These are phyloP conservation scores for Xanthia icteritia DNA, from an alignment of 2,888 invertebrate genomes.

Conservation along the genomic window DNA sequence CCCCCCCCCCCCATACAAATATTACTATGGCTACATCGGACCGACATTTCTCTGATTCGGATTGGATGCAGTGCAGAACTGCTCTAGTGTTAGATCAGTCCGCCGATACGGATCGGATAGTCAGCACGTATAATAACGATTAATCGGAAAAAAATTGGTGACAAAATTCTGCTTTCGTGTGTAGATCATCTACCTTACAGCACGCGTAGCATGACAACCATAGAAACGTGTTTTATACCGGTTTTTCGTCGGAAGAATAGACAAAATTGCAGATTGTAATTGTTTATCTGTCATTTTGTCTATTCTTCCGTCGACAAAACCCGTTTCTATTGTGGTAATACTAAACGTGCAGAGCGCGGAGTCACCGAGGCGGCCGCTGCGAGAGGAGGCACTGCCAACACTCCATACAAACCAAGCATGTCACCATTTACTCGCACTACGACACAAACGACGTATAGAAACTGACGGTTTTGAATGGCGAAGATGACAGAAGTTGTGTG, in stretches of 20 bases:
- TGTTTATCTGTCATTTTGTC: too few relatives aligned
- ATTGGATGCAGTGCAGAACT: neutral
- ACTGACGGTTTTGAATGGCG: neutral
- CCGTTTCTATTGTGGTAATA: too few relatives aligned
- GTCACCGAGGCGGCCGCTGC: neutral
- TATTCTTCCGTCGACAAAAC: too few relatives aligned
- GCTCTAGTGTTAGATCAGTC: neutral
- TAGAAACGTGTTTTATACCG: too few relatives aligned
- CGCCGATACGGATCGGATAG: neutral
- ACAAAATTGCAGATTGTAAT: too few relatives aligned
- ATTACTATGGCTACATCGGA: neutral
- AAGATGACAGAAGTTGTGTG: neutral
- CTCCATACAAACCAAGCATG: neutral
- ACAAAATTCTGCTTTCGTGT: neutral
- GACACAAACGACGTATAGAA: neutral
- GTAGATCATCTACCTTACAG: neutral
- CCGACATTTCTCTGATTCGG: neutral
- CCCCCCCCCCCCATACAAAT: too few relatives aligned
- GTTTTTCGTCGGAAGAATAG: too few relatives aligned
- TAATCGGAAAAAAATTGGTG: neutral
- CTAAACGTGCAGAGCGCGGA: neutral
- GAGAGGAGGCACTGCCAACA: neutral
- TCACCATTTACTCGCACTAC: neutral
- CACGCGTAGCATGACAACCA: too few relatives aligned
- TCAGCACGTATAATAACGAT: neutral